Base-by-base conservation (phyloP, 2,888 invertebrate species). In the Octonoba sinensis region DNA sequence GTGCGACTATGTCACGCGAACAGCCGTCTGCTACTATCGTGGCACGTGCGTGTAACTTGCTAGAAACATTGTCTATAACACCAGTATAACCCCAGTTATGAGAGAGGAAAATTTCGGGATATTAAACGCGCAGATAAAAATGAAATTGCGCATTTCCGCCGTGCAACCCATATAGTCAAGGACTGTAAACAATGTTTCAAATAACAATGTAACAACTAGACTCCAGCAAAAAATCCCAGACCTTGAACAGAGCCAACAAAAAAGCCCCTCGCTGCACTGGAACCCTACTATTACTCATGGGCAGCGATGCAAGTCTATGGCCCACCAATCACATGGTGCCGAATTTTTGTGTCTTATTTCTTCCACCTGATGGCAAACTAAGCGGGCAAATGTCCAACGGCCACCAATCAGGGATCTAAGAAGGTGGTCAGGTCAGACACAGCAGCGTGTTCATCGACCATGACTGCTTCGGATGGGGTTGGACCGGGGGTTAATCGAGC, bases 391-490 rank as follows among this genome's bases (percentile, higher is more conserved):
- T 51, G 78, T 72, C 78, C 71, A 66, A 49, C 57, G 46, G 66
- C 72, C 51, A 51, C 66, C 66, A 77, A 77, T 77, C 70, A 64
- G 70, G 71, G 69, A 65, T 59, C 54, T 36, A 65, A 72, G 72
- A 54, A 78, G 60, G 71, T 78, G 56, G 78, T 72, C 66, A 76
- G 76, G 62, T 69, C 76, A 72, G 78, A 56, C 71, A 71, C 47
- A 72, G 60, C 60, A 51, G 66, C 49, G 72, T 60, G 70, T 27
- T 64, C 64, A 64, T n/a, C 24, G 65, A 72, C 78, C 78, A 71
- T 78, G 67, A 81, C 57, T 59, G 46, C 59, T 60, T 47, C 44
- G 56, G 59, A 57, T 36, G 36, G 67, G 67, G 75, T 57, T 66
- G 36, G 77, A 70, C 66, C 46, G 24, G 46, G 20, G 46, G 79